Percentiles rank a stretch among this genome's conserved stretches.
Conservation (phyloP, 2,113 vertebrate genomes). For the Pseudorhombus dupliciocellatus region DNA sequence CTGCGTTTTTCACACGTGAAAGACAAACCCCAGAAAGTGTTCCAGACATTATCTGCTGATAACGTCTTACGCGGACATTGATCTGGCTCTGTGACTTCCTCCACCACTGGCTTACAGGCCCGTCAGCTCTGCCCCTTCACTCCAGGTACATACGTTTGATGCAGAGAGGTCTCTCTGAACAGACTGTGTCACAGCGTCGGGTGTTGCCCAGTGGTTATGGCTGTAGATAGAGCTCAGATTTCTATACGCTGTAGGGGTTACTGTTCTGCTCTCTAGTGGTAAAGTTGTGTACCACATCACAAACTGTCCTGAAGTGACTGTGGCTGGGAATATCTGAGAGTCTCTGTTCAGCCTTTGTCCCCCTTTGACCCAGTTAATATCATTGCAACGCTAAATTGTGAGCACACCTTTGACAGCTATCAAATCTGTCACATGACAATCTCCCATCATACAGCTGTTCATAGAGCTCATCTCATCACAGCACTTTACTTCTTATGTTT, state of each 20-base stretch:
- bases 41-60: too few relatives aligned
- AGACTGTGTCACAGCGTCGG: not conserved
- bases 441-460: too few relatives aligned
- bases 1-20: too few relatives aligned
- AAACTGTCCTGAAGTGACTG: not conserved
- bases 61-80: too few relatives aligned
- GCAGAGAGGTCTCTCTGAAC: not conserved
- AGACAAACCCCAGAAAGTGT: too few relatives aligned
- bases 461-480: too few relatives aligned
- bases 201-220: not conserved
- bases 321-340: not conserved
- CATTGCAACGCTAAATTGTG: not conserved
- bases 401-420: not conserved
- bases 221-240: not conserved
- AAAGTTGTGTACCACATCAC: not conserved
- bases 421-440: too few relatives aligned
- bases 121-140: too few relatives aligned
- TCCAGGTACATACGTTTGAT: not conserved
- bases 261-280: slow-evolving; percentile 4
- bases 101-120: too few relatives aligned
- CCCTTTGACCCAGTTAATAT: not conserved
- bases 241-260: not conserved
- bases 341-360: not conserved
- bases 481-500: too few relatives aligned
- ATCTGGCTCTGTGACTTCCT: too few relatives aligned